Evolutionary conservation across 2,797 vertebrate genomes (phyloP), one percentile per base, ranked within the genome.

Genomic region (Cossypha polioptera): DNA sequence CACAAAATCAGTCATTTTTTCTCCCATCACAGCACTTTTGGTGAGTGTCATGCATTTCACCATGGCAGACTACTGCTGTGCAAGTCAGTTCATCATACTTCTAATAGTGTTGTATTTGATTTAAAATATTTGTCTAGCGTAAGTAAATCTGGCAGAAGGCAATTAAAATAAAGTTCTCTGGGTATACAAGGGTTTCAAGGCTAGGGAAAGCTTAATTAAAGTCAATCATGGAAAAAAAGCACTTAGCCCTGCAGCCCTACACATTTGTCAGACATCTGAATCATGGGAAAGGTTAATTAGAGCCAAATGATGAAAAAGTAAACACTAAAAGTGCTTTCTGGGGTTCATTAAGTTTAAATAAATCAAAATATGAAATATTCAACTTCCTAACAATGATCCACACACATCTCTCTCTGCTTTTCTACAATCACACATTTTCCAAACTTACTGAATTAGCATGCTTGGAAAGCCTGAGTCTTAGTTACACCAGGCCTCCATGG

Each of bases 261-360:
- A 87, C 95, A 95, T 97, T 95, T 78, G 87, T 94, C 63, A 93
- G 98, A 98, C 97, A 98, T 98, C 97, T 98, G 98, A 97, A 98
- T 98, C 97, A 98, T 97, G 97, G 97, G 97, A 98, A 97, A 98
- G 97, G 97, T 97, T 98, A 98, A 98, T 98, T 98, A 98, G 97
- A 98, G 97, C 97, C 98, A 97, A 95, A 93, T 5, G 42, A 95
- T 68, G 92, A 72, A 96, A 97, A 96, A 96, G 82, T 96, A 97
- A 97, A 97, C 86, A 97, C 73, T 91, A 38, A 68, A 91, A 96
- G 83, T 91, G 43, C 86, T 94, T 96, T 95, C 75, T 92, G 78
- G 73, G 65, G 81, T 97, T 97, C 92, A 95, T 97, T 96, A 96
- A 93, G 92, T 90, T 97, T 94, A 93, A 94, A 94, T 92, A 94